These are phyloP conservation scores for Tachuris rubrigastra DNA, from an alignment of 2,113 vertebrate genomes.

Conservation along the genomic window DNA sequence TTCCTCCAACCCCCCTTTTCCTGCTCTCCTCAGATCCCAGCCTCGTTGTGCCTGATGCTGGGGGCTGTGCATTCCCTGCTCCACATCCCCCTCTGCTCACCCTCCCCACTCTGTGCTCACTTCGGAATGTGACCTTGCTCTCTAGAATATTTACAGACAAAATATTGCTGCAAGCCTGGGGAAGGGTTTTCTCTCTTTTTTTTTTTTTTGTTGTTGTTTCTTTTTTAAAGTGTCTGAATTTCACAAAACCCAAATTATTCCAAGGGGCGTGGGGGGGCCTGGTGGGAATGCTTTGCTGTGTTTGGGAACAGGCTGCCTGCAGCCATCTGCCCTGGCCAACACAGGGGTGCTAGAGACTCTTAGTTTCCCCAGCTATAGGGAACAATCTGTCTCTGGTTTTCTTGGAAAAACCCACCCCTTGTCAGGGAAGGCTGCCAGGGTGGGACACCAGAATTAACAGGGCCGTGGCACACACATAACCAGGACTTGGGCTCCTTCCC, in stretches of 20 bases:
- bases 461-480: background rate
- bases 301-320: background rate
- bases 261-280: background rate
- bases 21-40: background rate
- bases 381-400: background rate
- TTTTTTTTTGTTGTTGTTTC: background rate
- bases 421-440: background rate
- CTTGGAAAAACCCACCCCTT: background rate
- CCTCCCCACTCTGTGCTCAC: background rate
- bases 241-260: background rate
- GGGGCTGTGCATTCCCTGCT: background rate
- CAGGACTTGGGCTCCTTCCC: background rate
- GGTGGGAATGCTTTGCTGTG: background rate
- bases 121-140: slow-evolving; percentile 62
- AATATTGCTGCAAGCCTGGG: slow-evolving; percentile 37
- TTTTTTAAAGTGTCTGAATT: background rate
- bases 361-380: background rate
- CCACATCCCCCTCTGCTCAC: background rate
- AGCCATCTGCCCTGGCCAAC: background rate
- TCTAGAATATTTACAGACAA: slow-evolving; percentile 64
- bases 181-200: background rate
- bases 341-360: background rate
- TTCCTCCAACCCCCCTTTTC: background rate
- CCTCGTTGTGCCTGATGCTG: accelerated
- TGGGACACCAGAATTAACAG: accelerated